Conservation (phyloP, 2,888 invertebrate species). For the Stenichneumon culpator region DNA sequence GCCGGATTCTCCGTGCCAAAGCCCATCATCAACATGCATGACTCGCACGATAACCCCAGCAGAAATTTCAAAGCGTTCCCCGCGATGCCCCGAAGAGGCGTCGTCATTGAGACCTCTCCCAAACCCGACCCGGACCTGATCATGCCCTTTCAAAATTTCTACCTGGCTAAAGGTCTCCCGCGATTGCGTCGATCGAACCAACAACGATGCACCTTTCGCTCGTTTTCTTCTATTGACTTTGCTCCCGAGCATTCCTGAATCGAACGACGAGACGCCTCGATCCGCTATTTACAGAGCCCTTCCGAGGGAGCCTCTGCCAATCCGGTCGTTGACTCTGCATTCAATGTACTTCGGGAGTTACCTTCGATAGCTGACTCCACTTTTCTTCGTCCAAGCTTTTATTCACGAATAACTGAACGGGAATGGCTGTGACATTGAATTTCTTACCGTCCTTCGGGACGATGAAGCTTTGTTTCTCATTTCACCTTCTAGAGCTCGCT, state of each 20-base stretch:
- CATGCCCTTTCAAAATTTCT: too few species aligned
- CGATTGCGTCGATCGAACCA: neutral
- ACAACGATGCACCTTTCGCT: neutral
- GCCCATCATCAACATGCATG: neutral
- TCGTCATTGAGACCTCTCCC: too few species aligned
- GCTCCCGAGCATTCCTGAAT: neutral
- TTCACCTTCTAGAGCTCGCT: slow-evolving; percentile 1
- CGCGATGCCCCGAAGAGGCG: too few species aligned
- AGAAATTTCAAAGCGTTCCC: too few species aligned
- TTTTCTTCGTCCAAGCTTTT: neutral
- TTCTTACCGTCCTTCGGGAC: slow-evolving; percentile 38
- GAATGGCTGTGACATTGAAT: slow-evolving; percentile 29
- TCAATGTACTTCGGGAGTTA: neutral
- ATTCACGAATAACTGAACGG: neutral
- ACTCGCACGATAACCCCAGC: neutral
- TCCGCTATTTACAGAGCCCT: slow-evolving; percentile 1
- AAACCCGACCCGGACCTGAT: too few species aligned
- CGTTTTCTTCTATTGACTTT: neutral
- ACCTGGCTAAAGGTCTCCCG: neutral
- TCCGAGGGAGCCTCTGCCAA: neutral
- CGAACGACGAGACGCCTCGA: neutral
- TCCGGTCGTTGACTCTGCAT: neutral
- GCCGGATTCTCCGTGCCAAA: neutral
- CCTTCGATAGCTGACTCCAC: neutral
- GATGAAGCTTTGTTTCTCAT: slow-evolving; percentile 23